Evolutionary conservation across 2,888 invertebrate genomes (phyloP).

Genomic region (Caradrina kadenii): DNA sequence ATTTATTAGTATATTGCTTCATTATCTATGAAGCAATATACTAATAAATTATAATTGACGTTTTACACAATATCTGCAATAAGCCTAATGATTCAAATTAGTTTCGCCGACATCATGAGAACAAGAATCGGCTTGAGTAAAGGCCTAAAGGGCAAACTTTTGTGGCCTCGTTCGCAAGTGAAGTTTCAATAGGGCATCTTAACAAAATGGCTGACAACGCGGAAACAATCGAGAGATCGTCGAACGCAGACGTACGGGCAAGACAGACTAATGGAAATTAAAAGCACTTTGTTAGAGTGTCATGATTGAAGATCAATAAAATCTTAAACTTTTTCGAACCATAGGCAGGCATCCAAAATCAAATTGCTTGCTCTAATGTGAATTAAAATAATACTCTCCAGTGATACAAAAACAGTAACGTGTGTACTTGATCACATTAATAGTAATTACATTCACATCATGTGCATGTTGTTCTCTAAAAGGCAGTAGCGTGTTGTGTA

Average conservation of each 20-base stretch:
- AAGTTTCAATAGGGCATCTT: background rate
- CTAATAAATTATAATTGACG: slow-evolving; percentile 2
- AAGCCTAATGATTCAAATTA: background rate
- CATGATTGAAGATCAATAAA: background rate
- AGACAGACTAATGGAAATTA: background rate
- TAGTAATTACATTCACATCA: slow-evolving; percentile 61
- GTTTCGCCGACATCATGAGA: background rate
- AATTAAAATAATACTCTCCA: slow-evolving; percentile 24
- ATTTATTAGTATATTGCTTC: too few species aligned
- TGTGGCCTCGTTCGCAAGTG: background rate
- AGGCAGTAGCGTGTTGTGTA: slow-evolving; percentile 58
- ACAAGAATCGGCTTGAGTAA: background rate
- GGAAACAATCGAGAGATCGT: background rate
- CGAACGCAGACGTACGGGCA: background rate
- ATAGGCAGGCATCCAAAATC: background rate
- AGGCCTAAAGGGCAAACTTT: background rate
- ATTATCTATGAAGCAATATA: slow-evolving; percentile 15
- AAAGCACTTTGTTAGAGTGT: background rate
- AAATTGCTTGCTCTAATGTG: slow-evolving; percentile 13
- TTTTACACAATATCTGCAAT: slow-evolving; percentile 1
- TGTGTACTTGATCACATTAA: slow-evolving; percentile 44
- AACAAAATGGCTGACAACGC: background rate
- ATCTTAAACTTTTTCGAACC: background rate
- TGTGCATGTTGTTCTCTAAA: slow-evolving; percentile 55
- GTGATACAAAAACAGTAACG: slow-evolving; percentile 43